Conservation (phyloP, 2,888 invertebrate species). For the Harpagoxenus sublaevis region DNA sequence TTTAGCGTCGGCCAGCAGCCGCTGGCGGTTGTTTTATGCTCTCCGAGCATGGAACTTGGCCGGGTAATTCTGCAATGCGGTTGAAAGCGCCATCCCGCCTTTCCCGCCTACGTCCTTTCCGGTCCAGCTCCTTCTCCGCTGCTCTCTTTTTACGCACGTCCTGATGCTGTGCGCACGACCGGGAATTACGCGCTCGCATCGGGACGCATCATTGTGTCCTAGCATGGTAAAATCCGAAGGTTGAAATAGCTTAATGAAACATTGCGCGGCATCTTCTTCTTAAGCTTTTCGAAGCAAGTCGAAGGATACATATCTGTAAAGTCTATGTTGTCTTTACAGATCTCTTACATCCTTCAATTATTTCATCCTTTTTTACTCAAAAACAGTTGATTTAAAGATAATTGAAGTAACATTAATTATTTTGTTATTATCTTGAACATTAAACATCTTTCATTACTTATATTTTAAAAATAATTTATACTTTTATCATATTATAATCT, state of each 20-base stretch:
- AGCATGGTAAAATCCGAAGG: neutral
- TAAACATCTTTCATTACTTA: too few relatives aligned
- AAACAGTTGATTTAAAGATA: neutral
- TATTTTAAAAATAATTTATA: too few relatives aligned
- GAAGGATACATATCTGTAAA: neutral
- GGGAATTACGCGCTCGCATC: constrained; percentile 52
- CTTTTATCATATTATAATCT: neutral
- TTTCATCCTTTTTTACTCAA: neutral
- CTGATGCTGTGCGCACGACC: constrained; percentile 27
- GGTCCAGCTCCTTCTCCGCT: constrained; percentile 13
- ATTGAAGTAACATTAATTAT: neutral
- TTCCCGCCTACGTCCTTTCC: constrained; percentile 28
- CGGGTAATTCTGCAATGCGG: constrained; percentile 85
- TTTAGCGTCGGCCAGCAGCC: constrained; percentile 77
- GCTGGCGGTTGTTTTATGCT: constrained; percentile 83
- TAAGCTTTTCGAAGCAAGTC: neutral
- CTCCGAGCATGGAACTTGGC: constrained; percentile 80
- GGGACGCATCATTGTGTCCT: constrained; percentile 39
- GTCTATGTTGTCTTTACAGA: neutral
- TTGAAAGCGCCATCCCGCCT: constrained; percentile 75
- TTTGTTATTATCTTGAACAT: neutral
- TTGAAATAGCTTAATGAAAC: neutral
- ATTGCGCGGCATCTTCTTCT: neutral
- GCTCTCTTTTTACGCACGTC: constrained; percentile 43
- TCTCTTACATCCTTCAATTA: neutral